A percentile compares a stretch with the other conserved stretches of the same genome.
Evolutionary conservation across 2,113 vertebrate species (phyloP).

Genomic region (Triplophysa rosa): DNA sequence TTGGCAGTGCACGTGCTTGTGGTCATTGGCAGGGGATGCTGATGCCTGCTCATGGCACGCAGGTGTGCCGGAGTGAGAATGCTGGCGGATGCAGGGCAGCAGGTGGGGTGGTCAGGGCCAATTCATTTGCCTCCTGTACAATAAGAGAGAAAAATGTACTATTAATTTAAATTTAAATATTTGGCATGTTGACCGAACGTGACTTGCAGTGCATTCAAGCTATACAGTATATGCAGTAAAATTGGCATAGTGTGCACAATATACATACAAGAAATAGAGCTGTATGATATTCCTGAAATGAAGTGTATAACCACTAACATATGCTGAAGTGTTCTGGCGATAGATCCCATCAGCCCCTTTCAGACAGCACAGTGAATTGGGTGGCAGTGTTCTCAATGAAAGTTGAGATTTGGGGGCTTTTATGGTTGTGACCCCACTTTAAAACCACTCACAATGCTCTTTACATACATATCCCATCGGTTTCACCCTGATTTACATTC

Average conservation of each 20-base stretch:
- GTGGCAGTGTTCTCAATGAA: not conserved
- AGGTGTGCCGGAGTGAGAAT: constrained; percentile 17
- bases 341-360: not conserved
- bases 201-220: too few species aligned
- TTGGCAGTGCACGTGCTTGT: not conserved
- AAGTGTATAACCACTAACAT: not conserved
- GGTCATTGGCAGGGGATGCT: not conserved
- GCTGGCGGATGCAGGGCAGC: constrained; percentile 4
- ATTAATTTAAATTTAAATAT: not conserved
- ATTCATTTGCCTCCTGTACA: not conserved
- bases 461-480: constrained; percentile 6
- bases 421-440: constrained; percentile 27
- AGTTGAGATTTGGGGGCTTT: not conserved
- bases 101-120: not conserved
- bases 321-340: not conserved
- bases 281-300: not conserved
- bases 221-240: too few species aligned
- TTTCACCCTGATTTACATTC: constrained; percentile 28
- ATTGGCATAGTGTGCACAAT: too few species aligned
- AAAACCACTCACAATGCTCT: constrained; percentile 30
- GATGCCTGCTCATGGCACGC: not conserved
- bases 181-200: too few species aligned
- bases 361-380: not conserved
- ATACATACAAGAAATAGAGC: too few species aligned
- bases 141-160: not conserved